Evolutionary conservation across 2,888 invertebrate genomes (phyloP).

Genomic region (Acutogordius australiensis): DNA sequence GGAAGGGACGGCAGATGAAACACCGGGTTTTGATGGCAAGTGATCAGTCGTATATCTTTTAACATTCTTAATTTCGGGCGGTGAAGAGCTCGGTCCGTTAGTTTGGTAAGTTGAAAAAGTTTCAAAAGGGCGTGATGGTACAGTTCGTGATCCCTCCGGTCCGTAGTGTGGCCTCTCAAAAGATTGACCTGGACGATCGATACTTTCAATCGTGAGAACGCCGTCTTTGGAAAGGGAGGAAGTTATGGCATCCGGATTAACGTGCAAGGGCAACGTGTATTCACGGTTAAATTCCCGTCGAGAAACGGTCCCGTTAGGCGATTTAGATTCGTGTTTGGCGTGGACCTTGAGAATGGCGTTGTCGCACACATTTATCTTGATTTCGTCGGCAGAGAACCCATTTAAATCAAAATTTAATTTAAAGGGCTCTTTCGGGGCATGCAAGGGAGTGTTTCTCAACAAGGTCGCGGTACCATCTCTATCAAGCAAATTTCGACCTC

Average conservation of each 20-base stretch:
- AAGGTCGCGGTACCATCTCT: background rate
- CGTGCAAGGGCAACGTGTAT: constrained; percentile 19
- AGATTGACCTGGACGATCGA: background rate
- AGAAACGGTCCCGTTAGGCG: constrained; percentile 16
- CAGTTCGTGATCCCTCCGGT: too few species aligned
- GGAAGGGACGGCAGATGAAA: background rate
- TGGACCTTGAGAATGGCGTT: constrained; percentile 15
- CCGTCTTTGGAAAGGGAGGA: constrained; percentile 19
- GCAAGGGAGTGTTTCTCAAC: too few species aligned
- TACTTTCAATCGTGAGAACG: constrained; percentile 18
- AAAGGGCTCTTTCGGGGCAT: constrained; percentile 3
- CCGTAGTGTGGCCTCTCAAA: too few species aligned
- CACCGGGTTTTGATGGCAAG: too few species aligned
- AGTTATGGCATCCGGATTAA: constrained; percentile 18
- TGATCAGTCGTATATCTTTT: background rate
- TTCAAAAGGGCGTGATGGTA: too few species aligned
- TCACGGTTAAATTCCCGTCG: constrained; percentile 20
- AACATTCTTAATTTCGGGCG: background rate
- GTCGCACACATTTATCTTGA: constrained; percentile 2
- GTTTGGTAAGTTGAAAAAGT: background rate
- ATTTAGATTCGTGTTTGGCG: constrained; percentile 20
- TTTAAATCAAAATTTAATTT: background rate
- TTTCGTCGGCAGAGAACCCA: background rate
- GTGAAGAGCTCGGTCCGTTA: background rate
- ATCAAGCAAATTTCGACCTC: too few species aligned